These are phyloP conservation scores for Perca fluviatilis DNA, from an alignment of 2,113 vertebrate genomes.

Conservation along the genomic window DNA sequence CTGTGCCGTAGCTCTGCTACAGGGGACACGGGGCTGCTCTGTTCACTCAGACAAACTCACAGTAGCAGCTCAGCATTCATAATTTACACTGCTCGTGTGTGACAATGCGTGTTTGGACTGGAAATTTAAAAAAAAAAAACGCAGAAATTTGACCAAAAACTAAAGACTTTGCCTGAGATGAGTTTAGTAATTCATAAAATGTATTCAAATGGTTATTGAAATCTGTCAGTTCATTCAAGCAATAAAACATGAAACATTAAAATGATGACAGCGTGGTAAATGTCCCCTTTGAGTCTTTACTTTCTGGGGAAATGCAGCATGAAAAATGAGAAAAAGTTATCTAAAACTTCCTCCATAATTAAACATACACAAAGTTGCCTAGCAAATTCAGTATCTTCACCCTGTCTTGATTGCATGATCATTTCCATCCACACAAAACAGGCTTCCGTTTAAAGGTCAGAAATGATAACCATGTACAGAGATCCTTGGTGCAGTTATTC, in stretches of 20 bases:
- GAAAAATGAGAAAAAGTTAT: not conserved
- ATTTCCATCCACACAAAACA: not conserved
- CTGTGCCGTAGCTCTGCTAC: constrained; percentile 36
- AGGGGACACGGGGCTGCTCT: constrained; percentile 68
- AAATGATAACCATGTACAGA: not conserved
- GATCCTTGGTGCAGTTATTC: too few relatives aligned
- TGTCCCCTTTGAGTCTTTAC: not conserved
- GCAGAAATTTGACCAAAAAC: not conserved
- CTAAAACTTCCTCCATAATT: not conserved
- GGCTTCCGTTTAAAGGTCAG: not conserved
- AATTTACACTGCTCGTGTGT: constrained; percentile 52
- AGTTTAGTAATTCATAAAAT: not conserved
- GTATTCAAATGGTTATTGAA: not conserved
- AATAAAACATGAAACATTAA: too few relatives aligned
- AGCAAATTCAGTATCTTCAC: too few relatives aligned
- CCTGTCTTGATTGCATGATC: not conserved
- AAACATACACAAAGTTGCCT: not conserved
- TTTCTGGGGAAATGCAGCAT: not conserved
- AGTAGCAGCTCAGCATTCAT: constrained; percentile 58
- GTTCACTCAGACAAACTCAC: constrained; percentile 60
- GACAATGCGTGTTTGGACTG: constrained; percentile 7
- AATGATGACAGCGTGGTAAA: not conserved
- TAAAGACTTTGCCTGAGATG: not conserved
- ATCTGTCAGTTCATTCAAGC: too few relatives aligned
- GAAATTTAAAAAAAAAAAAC: constrained; percentile 7